A percentile compares a stretch with the other conserved stretches of the same genome.
phyloP scores from a whole-genome alignment of 2,888 invertebrate species.

The Mythimna impura region DNA sequence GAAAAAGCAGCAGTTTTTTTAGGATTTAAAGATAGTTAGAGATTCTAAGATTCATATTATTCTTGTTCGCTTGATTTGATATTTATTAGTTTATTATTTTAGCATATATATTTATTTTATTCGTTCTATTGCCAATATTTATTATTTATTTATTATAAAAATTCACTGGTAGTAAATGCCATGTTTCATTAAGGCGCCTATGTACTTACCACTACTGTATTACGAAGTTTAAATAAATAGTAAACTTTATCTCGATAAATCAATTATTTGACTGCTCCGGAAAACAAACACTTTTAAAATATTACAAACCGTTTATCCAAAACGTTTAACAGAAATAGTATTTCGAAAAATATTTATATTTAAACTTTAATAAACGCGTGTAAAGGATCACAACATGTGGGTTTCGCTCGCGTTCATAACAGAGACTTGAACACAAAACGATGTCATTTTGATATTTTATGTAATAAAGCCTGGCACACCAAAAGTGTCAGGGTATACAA shows the following conservation, averaged over 20 bases:
- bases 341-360: conserved; percentile 14
- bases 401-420: conserved; percentile 17
- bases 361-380: conserved; percentile 48
- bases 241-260: too few species aligned
- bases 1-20: background rate
- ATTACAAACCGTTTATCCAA: background rate
- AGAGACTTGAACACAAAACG: conserved; percentile 18
- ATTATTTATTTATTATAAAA: too few species aligned
- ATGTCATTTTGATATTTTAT: conserved; percentile 42
- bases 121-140: too few species aligned
- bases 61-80: too few species aligned
- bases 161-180: too few species aligned
- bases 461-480: conserved; percentile 28
- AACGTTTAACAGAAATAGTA: background rate
- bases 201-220: too few species aligned
- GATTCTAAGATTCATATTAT: too few species aligned
- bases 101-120: too few species aligned
- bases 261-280: too few species aligned
- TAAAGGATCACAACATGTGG: conserved; percentile 15
- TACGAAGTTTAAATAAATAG: too few species aligned
- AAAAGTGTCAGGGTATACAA: conserved; percentile 4
- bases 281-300: background rate
- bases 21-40: background rate
- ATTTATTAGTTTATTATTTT: too few species aligned
- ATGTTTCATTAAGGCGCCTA: too few species aligned